Conservation (phyloP, 1,140 invertebrate species). For the Drosophila yakuba region DNA sequence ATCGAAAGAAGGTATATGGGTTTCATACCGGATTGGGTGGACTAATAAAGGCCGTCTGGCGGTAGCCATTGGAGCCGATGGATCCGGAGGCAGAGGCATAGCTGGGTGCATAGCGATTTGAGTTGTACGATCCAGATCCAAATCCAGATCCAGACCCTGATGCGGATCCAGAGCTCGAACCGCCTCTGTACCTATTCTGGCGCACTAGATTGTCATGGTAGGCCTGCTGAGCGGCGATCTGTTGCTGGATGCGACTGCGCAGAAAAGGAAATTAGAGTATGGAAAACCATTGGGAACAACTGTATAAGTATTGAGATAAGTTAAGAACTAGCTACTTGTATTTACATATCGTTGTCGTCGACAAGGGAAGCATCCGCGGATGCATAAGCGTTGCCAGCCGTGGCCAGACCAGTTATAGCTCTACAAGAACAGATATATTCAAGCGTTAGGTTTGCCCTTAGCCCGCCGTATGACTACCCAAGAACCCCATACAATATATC, state of each 20-base stretch:
- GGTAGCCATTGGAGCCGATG: slow-evolving; percentile 85
- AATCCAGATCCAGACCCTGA: background rate
- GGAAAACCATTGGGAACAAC: rapidly evolving
- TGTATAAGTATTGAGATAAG: slow-evolving; percentile 17
- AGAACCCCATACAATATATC: background rate
- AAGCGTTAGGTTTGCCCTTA: slow-evolving; percentile 54
- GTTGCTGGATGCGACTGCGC: slow-evolving; percentile 73
- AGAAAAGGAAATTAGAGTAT: background rate
- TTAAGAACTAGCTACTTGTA: slow-evolving; percentile 39
- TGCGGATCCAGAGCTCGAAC: slow-evolving; percentile 16
- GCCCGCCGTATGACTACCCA: slow-evolving; percentile 23
- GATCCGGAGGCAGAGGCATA: slow-evolving; percentile 84
- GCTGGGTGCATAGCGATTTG: slow-evolving; percentile 78
- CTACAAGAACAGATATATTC: slow-evolving; percentile 62
- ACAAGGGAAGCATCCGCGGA: slow-evolving; percentile 71
- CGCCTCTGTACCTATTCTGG: slow-evolving; percentile 52
- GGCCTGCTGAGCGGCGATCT: slow-evolving; percentile 78
- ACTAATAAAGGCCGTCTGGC: slow-evolving; percentile 86
- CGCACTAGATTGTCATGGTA: slow-evolving; percentile 59
- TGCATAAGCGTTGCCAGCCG: slow-evolving; percentile 70
- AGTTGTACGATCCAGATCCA: slow-evolving; percentile 35
- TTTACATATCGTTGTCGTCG: slow-evolving; percentile 69
- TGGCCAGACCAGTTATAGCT: slow-evolving; percentile 74
- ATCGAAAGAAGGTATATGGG: background rate
- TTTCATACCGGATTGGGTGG: slow-evolving; percentile 86